phyloP scores from a whole-genome alignment of 1,140 invertebrate genomes.

The Cyrtorhinus lividipennis region DNA sequence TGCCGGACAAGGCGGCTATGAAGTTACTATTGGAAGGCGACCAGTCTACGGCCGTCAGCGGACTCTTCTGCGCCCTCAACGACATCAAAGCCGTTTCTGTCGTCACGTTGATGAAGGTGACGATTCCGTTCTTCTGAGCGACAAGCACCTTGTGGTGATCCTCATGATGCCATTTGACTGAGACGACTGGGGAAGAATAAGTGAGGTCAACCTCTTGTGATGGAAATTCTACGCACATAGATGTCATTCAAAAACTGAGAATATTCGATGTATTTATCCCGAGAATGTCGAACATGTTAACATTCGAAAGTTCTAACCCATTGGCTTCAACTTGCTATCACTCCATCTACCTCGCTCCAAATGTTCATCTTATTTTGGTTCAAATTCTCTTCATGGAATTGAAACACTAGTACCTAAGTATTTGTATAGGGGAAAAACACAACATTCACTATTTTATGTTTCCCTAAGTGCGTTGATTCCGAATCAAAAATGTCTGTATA shows the following conservation, averaged over 20 bases:
- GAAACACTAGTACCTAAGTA: too few relatives aligned
- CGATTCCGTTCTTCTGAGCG: conserved; percentile 55
- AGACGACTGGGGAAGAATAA: conserved; percentile 41
- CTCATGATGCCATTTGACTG: conserved; percentile 51
- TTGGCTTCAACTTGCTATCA: too few relatives aligned
- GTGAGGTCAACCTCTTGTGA: conserved; percentile 2
- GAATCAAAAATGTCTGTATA: too few relatives aligned
- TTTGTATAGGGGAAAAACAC: too few relatives aligned
- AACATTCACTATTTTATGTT: too few relatives aligned
- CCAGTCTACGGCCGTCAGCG: conserved; percentile 56
- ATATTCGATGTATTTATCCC: background rate
- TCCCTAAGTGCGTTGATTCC: too few relatives aligned
- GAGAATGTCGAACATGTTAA: too few relatives aligned
- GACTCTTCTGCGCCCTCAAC: conserved; percentile 44
- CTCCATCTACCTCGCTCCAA: too few relatives aligned
- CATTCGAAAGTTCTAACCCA: too few relatives aligned
- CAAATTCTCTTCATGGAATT: too few relatives aligned
- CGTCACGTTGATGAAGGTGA: conserved; percentile 55
- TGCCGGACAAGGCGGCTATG: conserved; percentile 43
- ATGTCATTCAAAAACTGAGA: conserved; percentile 2
- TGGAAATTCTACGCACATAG: background rate
- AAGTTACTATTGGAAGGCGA: conserved; percentile 39
- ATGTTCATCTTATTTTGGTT: too few relatives aligned
- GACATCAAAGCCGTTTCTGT: conserved; percentile 54
- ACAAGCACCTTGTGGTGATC: conserved; percentile 59